phyloP scores from a whole-genome alignment of 2,113 vertebrate genomes.

The Grammomys surdaster region DNA sequence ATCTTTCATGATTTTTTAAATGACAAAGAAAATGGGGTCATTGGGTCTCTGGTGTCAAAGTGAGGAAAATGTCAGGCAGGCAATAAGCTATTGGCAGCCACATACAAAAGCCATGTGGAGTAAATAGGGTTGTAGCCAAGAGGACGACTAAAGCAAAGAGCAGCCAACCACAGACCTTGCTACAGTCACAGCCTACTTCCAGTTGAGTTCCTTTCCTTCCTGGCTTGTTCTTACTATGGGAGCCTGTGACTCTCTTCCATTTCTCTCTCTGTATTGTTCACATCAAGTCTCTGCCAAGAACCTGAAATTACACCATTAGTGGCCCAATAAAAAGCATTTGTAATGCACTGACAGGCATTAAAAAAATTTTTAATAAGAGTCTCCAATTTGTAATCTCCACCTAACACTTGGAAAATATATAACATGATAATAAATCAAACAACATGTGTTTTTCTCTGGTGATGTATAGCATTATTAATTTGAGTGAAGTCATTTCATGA shows the following conservation, averaged over 20 bases:
- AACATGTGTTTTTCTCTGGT: not conserved
- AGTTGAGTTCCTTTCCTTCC: not conserved
- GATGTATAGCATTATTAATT: constrained; percentile 46
- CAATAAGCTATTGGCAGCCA: not conserved
- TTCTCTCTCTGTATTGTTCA: not conserved
- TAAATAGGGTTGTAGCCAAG: not conserved
- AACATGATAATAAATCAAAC: constrained; percentile 6
- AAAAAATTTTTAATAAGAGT: not conserved
- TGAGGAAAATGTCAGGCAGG: constrained; percentile 6
- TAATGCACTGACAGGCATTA: not conserved
- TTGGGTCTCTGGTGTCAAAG: not conserved
- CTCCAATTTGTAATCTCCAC: not conserved
- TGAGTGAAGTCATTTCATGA: not conserved
- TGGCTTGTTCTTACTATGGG: not conserved
- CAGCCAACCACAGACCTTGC: not conserved
- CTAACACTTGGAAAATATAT: not conserved
- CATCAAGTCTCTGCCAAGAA: not conserved
- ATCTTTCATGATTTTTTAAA: constrained; percentile 14
- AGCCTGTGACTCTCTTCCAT: not conserved
- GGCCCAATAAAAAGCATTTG: not conserved
- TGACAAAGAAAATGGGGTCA: constrained; percentile 36
- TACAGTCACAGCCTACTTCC: not conserved
- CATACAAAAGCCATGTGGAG: not conserved
- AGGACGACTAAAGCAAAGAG: not conserved
- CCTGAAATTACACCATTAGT: not conserved